These are phyloP conservation scores for Xanthia togata DNA, from an alignment of 2,888 invertebrate species.

Conservation along the genomic window DNA sequence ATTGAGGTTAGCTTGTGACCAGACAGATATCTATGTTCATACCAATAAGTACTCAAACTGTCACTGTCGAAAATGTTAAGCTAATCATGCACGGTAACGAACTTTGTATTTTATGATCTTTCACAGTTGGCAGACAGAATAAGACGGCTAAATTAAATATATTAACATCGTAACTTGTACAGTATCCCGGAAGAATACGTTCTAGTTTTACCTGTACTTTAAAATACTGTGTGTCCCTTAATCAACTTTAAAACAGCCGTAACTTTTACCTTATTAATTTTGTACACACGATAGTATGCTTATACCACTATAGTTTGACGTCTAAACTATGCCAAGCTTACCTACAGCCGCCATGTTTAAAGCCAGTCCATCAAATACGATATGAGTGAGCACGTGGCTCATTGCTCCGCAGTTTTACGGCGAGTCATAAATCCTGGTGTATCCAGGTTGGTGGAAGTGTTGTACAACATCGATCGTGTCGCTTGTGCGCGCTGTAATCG, in stretches of 20 bases:
- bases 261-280: constrained; percentile 5
- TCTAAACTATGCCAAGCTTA: constrained; percentile 30
- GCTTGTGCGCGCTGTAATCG: constrained; percentile 49
- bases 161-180: not conserved
- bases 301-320: constrained; percentile 10
- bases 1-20: not conserved
- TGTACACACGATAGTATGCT: not conserved
- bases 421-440: constrained; percentile 60
- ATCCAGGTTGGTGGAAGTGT: constrained; percentile 42
- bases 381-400: constrained; percentile 51
- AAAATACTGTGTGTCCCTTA: not conserved
- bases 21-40: not conserved
- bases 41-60: not conserved
- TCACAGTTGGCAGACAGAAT: not conserved
- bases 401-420: constrained; percentile 62
- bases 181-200: not conserved
- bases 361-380: constrained; percentile 45
- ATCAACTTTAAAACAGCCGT: constrained; percentile 8
- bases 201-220: not conserved
- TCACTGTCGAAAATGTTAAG: not conserved
- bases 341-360: constrained; percentile 24
- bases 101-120: not conserved
- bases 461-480: constrained; percentile 54
- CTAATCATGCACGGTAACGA: no score
- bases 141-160: not conserved